Percentiles rank a stretch among this genome's conserved stretches.
phyloP scores from a whole-genome alignment of 2,797 vertebrate species.

The Aldrovandia affinis region DNA sequence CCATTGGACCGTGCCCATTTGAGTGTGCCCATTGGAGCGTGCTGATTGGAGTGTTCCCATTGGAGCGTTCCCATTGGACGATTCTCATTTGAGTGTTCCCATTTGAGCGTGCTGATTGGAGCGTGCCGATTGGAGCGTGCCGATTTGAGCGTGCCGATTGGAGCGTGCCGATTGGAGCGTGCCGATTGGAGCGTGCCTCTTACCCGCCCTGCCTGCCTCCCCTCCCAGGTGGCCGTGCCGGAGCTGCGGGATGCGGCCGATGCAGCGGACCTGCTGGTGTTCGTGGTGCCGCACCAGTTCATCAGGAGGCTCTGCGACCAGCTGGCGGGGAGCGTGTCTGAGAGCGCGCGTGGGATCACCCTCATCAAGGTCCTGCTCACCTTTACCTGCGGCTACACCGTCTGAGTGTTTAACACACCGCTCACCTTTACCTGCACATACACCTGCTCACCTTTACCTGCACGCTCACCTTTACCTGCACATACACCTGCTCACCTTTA shows the following conservation, averaged over 20 bases:
- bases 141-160: background rate
- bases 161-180: background rate
- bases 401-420: too few species aligned
- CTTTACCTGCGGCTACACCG: too few species aligned
- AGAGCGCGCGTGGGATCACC: conserved; percentile 82
- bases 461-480: too few species aligned
- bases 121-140: too few species aligned
- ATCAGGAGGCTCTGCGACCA: conserved; percentile 87
- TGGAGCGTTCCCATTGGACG: too few species aligned
- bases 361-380: conserved; percentile 86
- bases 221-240: conserved; percentile 79
- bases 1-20: background rate
- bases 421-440: too few species aligned
- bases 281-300: conserved; percentile 92
- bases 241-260: conserved; percentile 80
- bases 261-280: conserved; percentile 86
- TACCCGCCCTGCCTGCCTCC: background rate
- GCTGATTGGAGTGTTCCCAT: too few species aligned
- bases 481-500: too few species aligned
- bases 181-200: background rate
- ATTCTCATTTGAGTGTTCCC: too few species aligned
- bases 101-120: too few species aligned
- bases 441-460: too few species aligned
- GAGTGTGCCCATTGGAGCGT: background rate
- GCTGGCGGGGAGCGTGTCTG: conserved; percentile 78